A percentile compares a stretch with the other conserved stretches of the same genome.
Evolutionary conservation across 2,888 invertebrate genomes (phyloP).

Genomic region (Dendrolimus houi): DNA sequence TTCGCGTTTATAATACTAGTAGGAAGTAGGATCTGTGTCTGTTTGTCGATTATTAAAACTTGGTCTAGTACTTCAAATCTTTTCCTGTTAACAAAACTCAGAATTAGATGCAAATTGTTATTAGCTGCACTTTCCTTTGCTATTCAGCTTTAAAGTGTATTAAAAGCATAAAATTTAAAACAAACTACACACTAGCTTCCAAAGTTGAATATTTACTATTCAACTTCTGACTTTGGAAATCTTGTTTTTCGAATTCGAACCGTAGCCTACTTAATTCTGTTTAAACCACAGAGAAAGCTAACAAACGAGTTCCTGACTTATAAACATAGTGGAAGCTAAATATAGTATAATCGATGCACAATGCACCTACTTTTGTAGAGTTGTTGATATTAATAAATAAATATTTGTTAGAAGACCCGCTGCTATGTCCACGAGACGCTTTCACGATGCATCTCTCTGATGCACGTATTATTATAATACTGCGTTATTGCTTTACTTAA

Average conservation of each 20-base stretch:
- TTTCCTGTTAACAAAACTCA: not conserved
- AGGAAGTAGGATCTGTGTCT: too few relatives aligned
- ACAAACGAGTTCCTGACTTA: not conserved
- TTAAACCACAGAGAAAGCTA: not conserved
- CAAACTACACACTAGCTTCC: not conserved
- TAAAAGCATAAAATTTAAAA: not conserved
- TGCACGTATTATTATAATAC: constrained; percentile 62
- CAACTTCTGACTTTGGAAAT: not conserved
- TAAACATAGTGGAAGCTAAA: not conserved
- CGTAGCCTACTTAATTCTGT: not conserved
- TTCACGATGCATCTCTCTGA: constrained; percentile 63
- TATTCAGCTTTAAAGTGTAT: not conserved
- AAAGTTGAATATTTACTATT: not conserved
- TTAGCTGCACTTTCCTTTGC: not conserved
- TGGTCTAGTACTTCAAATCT: too few relatives aligned
- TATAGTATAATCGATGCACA: constrained; percentile 1
- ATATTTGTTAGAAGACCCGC: constrained; percentile 7
- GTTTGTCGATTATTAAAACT: too few relatives aligned
- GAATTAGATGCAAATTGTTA: not conserved
- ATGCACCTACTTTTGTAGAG: not conserved
- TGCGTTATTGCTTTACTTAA: constrained; percentile 69
- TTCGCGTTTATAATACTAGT: too few relatives aligned
- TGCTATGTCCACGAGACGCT: constrained; percentile 27
- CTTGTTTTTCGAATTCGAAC: not conserved
- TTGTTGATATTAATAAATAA: constrained; percentile 12